Conservation (phyloP, 2,888 invertebrate genomes). For the Xestobium rufovillosum region DNA sequence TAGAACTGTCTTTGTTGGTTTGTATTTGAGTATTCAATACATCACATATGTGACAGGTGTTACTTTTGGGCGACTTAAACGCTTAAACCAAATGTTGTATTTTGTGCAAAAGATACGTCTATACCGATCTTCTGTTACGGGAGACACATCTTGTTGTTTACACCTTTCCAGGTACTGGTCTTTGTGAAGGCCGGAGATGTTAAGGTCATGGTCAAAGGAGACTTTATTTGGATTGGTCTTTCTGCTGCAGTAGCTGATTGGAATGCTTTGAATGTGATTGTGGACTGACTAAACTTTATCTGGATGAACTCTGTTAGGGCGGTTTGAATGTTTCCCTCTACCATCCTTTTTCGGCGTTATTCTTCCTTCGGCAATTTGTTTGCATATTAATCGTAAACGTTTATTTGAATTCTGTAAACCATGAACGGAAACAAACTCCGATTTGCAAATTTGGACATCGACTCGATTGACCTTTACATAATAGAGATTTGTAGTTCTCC, state of each 20-base stretch:
- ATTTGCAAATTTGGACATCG: conserved; percentile 17
- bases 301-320: conserved; percentile 16
- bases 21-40: conserved; percentile 15
- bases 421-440: conserved; percentile 19
- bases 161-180: conserved; percentile 12
- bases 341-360: conserved; percentile 15
- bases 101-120: too few relatives aligned
- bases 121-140: conserved; percentile 13
- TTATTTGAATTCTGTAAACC: conserved; percentile 16
- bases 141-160: conserved; percentile 6
- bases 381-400: conserved; percentile 13
- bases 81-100: conserved; percentile 21
- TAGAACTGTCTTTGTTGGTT: too few relatives aligned
- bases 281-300: conserved; percentile 12
- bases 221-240: conserved; percentile 12
- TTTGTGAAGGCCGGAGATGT: conserved; percentile 19
- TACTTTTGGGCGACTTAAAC: conserved; percentile 21
- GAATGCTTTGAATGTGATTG: conserved; percentile 20
- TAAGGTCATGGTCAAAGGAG: conserved; percentile 18
- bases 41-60: conserved; percentile 20
- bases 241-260: conserved; percentile 17
- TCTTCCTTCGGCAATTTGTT: conserved; percentile 16
- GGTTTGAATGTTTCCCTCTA: conserved; percentile 16
- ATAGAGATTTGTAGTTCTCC: conserved; percentile 14
- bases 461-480: conserved; percentile 17